Evolutionary conservation across 2,113 vertebrate genomes (phyloP).

Genomic region (Cichladusa arquata): DNA sequence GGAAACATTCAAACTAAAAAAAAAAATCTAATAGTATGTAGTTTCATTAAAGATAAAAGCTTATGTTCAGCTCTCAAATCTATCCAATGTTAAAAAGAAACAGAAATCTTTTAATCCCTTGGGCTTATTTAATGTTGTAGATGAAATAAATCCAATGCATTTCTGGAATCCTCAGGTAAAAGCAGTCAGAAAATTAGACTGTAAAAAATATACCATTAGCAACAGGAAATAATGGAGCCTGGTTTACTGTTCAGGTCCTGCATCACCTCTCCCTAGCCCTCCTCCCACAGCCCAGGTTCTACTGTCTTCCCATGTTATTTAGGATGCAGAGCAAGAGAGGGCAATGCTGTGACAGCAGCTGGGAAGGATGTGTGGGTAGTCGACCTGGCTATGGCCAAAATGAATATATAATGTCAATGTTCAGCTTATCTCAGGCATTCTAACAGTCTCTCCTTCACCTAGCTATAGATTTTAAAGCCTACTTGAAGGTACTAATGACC

Average conservation of each 20-base stretch:
- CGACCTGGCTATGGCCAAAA: background rate
- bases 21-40: background rate
- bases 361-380: background rate
- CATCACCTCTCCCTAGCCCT: background rate
- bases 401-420: background rate
- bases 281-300: fast-evolving
- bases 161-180: background rate
- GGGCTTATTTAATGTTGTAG: background rate
- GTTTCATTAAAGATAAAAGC: conserved; percentile 18
- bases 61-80: background rate
- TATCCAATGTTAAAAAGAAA: background rate
- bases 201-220: background rate
- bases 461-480: background rate
- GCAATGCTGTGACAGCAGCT: background rate
- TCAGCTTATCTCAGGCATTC: background rate
- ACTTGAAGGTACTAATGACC: background rate
- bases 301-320: background rate
- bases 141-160: background rate
- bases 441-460: background rate
- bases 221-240: background rate
- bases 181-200: background rate
- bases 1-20: background rate
- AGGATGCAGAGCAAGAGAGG: background rate
- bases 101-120: background rate
- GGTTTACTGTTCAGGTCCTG: background rate